Base-by-base conservation (phyloP, 1,140 invertebrate genomes). In the Diuraphis noxia region DNA sequence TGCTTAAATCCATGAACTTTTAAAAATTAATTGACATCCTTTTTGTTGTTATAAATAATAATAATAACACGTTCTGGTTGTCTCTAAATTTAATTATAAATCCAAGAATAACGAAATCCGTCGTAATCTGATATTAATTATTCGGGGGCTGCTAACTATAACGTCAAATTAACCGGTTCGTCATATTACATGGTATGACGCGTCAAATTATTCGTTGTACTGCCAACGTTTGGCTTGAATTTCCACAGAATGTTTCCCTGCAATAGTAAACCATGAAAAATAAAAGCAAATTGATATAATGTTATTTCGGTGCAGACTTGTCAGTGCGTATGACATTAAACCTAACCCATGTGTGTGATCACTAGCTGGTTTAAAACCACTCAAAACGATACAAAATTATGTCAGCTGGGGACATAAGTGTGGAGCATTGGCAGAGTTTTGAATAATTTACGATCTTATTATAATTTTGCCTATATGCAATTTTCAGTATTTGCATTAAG, bases 91-190 rank as follows among this genome's bases (percentile, higher is more conserved):
- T 84, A 41, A 43, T 84, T 84, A n/a, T 30, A 84, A 84, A 43
- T 13, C 30, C 40, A 30, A 19, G 2, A 43, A 84, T 43, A 84
- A 84, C 41, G 34, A 84, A 84, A 84, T 43, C 8, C 40, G 40
- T 43, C 34, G 82, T 85, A 85, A 85, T 85, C 41, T 23, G 82
- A 85, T 85, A 85, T 46, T 46, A 84, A 43, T 85, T 85, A 43
- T 46, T 46, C n/a, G 7, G n/a, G 19, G 21, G 19, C 25, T 1
- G 41, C 25, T 85, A 85, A 46, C 38, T 30, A 41, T 41, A 85
- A 19, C 46, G 30, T 85, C n/a, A 46, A 34, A 46, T 85, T 46
- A 46, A 85, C 40, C 40, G 43, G 82, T 46, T 85, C 41, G 25
- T 85, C 82, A 34, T 85, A 85, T 85, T 85, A 85, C 82, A 41